Base-by-base conservation (phyloP, 2,888 invertebrate species). In the Coelinius sp. region DNA sequence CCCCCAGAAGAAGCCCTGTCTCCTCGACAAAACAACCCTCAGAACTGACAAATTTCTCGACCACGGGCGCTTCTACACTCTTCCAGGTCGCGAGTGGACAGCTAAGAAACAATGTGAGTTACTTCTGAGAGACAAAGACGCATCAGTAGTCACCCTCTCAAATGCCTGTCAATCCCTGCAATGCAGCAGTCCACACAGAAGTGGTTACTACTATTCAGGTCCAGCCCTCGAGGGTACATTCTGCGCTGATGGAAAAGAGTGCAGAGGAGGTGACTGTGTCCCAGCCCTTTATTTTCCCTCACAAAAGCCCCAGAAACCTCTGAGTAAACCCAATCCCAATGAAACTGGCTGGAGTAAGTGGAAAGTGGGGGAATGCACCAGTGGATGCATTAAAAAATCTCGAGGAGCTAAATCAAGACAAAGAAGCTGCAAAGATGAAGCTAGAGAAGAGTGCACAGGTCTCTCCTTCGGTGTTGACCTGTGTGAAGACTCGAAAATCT, bases 151-250 rank as follows among this genome's bases (percentile, higher is more conserved):
- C 12, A 84, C 87, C 75, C 77, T 88, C 25, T 80, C 87, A 1
- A 85, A 88, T 31, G 89, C 91, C 74, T 95, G 94, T 84, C 89
- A 90, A 71, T 93, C 92, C 85, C 88, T 94, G 63, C 91, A 92
- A 77, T 95, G 94, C 82, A 91, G 92, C 81, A 92, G 93, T 17
- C 94, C 94, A 35, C 92, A 93, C 82, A 90, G 93, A 64, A 91
- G 91, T 72, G 94, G 94, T 10, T 93, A 91, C 88, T 94, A 93
- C 85, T 92, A 92, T 83, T 93, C 94, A 0, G 95, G 95, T 0
- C 95, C 95, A 0, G 95, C 95, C n/a, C 87, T 95, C 31, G 94
- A 95, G 74, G 95, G 95, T 53, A 95, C 95, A 0, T 86, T 90
- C 20, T 95, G 95, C 83, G 94, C 93, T 8, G 84, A 86, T 0